Evolutionary conservation across 2,797 vertebrate species (phyloP).

Genomic region (Emys orbicularis): DNA sequence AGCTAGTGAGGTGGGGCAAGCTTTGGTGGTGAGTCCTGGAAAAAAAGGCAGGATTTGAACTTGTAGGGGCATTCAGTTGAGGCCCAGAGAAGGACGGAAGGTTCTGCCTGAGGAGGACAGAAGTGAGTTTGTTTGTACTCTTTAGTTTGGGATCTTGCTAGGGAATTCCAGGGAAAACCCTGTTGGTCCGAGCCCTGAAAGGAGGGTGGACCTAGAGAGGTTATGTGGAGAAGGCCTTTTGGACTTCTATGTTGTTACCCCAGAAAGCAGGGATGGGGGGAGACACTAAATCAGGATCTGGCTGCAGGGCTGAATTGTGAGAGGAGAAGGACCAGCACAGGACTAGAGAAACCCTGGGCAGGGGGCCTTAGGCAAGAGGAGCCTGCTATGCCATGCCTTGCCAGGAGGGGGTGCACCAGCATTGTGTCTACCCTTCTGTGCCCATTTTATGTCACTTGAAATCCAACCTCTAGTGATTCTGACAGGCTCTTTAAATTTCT

Average conservation of each 20-base stretch:
- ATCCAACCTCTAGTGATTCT: background rate
- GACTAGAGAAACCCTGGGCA: background rate
- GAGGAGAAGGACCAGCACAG: background rate
- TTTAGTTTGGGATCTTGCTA: background rate
- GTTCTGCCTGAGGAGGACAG: background rate
- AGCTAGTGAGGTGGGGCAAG: background rate
- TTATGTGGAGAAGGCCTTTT: background rate
- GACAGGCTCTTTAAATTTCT: background rate
- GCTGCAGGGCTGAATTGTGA: background rate
- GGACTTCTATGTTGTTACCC: background rate
- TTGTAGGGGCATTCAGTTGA: background rate
- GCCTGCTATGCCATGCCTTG: no score
- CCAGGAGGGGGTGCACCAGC: background rate
- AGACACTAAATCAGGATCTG: background rate
- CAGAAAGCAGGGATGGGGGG: background rate
- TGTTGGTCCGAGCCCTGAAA: background rate
- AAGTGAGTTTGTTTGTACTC: background rate
- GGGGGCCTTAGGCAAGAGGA: background rate
- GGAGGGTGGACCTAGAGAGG: background rate
- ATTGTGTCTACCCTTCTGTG: background rate
- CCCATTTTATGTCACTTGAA: background rate
- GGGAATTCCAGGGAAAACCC: background rate
- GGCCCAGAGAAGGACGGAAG: background rate
- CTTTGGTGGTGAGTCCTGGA: background rate
- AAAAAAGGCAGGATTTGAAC: background rate